Conservation (phyloP, 2,113 vertebrate species). For the Sebastes fasciatus region DNA sequence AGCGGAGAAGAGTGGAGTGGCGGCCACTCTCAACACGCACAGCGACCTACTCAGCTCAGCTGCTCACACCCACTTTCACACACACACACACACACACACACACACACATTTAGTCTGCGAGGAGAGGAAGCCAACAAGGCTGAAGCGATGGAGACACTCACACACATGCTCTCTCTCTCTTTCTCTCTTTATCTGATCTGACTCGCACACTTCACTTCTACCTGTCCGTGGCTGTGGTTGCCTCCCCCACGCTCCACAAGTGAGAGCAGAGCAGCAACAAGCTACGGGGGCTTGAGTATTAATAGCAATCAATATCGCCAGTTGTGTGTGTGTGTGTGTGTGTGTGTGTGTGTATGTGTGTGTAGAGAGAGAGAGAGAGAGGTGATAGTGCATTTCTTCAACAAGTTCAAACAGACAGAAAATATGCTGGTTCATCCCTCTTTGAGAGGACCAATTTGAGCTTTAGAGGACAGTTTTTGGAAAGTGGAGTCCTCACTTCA, state of each 20-base stretch:
- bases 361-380: neutral
- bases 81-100: conserved; percentile 63
- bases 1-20: conserved; percentile 60
- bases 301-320: conserved; percentile 60
- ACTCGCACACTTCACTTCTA: conserved; percentile 33
- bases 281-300: conserved; percentile 42
- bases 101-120: conserved; percentile 14
- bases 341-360: neutral
- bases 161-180: neutral
- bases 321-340: conserved; percentile 21
- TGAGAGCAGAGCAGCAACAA: conserved; percentile 73
- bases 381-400: neutral
- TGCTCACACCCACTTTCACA: conserved; percentile 76
- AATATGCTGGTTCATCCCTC: neutral
- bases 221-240: conserved; percentile 42
- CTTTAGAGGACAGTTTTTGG: neutral
- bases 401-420: neutral
- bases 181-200: neutral
- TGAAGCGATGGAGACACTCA: neutral
- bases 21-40: conserved; percentile 62
- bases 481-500: neutral
- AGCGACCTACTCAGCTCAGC: conserved; percentile 65
- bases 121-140: neutral
- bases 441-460: neutral
- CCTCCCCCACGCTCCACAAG: conserved; percentile 74